These are phyloP conservation scores for Aptenodytes forsteri DNA, from an alignment of 2,113 vertebrate species.

Conservation along the genomic window DNA sequence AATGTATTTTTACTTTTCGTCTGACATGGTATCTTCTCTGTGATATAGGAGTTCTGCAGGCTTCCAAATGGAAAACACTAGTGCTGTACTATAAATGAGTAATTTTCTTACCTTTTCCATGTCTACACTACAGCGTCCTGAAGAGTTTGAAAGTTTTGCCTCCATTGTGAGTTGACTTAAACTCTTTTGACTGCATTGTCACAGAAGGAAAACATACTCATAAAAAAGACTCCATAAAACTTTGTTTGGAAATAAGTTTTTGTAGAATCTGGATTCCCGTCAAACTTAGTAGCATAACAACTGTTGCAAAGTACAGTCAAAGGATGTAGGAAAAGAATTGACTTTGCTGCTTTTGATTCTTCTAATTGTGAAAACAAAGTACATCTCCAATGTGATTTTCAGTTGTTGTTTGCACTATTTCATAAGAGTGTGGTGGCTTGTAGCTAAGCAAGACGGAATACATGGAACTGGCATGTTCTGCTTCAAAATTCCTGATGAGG, in stretches of 20 bases:
- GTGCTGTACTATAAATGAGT: background rate
- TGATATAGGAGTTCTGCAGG: background rate
- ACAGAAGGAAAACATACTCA: background rate
- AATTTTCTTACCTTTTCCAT: background rate
- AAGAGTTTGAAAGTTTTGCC: background rate
- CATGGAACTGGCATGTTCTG: background rate
- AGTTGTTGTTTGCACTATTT: background rate
- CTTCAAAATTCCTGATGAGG: background rate
- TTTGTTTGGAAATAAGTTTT: background rate
- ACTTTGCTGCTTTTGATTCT: background rate
- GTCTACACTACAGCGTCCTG: rapidly evolving
- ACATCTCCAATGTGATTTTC: background rate
- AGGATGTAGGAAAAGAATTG: background rate
- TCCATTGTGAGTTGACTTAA: background rate
- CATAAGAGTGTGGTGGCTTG: background rate
- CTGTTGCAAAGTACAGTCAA: background rate
- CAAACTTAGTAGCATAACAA: background rate
- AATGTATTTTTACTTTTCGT: background rate
- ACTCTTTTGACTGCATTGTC: background rate
- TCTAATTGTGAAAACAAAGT: background rate
- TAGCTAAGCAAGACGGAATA: background rate
- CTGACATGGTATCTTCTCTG: background rate
- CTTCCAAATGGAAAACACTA: background rate
- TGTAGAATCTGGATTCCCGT: background rate
- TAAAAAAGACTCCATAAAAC: background rate